Conservation (phyloP, 2,797 vertebrate species). For the Crenichthys baileyi region DNA sequence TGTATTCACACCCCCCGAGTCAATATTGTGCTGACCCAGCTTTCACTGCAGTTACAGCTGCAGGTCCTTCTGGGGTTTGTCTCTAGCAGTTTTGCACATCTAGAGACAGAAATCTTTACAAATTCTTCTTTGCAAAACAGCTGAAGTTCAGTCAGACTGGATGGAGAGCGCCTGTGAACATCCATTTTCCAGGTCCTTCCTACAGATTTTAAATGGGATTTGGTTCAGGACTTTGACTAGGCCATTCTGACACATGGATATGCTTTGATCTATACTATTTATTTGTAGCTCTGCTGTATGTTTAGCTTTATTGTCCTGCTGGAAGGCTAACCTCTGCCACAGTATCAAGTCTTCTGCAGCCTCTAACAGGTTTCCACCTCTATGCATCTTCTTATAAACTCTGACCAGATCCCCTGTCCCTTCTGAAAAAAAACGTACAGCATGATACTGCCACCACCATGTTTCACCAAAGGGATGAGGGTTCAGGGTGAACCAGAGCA, state of each 20-base stretch:
- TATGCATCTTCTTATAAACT: no score
- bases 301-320: no score
- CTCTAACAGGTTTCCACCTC: no score
- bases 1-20: no score
- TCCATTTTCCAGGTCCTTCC: not conserved
- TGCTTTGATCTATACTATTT: not conserved
- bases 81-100: no score
- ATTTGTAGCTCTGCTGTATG: not conserved
- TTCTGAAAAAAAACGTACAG: not conserved
- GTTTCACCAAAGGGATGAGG: not conserved
- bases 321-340: no score
- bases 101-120: no score
- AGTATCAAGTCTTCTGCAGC: no score
- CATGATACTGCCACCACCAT: not conserved
- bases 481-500: not conserved
- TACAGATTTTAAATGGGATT: not conserved
- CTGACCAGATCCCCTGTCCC: no score
- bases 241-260: not conserved
- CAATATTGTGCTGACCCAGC: no score
- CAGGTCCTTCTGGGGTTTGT: no score
- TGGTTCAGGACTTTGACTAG: constrained; percentile 1
- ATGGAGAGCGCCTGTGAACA: not conserved
- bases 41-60: no score
- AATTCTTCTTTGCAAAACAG: not conserved
- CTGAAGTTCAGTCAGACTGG: not conserved